Base-by-base conservation (phyloP, 2,797 vertebrate species). In the Sebastes itinus region DNA sequence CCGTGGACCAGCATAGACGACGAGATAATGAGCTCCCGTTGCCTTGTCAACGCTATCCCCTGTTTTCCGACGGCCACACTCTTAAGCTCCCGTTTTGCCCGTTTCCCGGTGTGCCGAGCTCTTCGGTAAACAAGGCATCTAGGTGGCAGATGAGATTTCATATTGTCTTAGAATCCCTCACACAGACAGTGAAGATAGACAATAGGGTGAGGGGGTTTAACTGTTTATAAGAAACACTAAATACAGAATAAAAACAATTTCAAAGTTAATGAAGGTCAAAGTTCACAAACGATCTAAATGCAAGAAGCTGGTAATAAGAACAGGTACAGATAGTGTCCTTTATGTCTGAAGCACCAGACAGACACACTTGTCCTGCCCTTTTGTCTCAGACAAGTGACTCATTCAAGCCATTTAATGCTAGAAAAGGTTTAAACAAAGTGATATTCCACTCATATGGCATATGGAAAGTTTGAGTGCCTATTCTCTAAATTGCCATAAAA, bases 11-110 rank as follows among this genome's bases (percentile, higher is more conserved):
- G 93, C 94, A 95, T 95, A 95, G 87, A 91, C 85, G 72, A 79
- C 23, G 16, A 89, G 87, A 92, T 95, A 95, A 95, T 94, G 91
- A 94, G 91, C 90, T 92, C 88, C 81, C 22, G 91, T 94, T 94
- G 93, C 92, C 94, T 88, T 92, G 94, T 94, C 95, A 94, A 95
- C 92, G 78, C 77, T 18, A 66, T 69, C 75, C 79, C 79, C 60
- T 2, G 42, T 2, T 49, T 11, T 23, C 27, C 63, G 27, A 72
- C 71, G 83, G 86, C 62, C 78, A 62, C 74, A 71, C 77, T 76
- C 82, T 73, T 82, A 87, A 92, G 82, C 85, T 86, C 68, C 65
- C 49, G 1, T 72, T 90, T 54, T 73, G 54, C 66, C 75, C 6
- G 18, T 76, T 84, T 87, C 71, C 69, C 2, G 20, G 62, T 55